phyloP scores from a whole-genome alignment of 2,888 invertebrate species.

The Sarcophaga carnaria region DNA sequence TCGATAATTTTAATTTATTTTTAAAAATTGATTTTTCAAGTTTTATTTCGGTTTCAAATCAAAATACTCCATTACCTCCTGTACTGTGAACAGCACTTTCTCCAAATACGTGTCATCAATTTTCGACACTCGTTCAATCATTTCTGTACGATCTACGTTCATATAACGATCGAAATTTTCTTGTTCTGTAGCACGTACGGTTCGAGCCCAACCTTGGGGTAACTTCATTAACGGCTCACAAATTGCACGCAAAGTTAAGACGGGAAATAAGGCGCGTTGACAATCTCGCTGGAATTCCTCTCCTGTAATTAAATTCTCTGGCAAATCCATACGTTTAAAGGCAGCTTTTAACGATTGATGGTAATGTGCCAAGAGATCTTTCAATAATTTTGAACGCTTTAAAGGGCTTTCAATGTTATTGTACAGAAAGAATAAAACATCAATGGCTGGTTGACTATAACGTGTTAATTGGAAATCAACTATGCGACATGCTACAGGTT shows the following conservation, averaged over 20 bases:
- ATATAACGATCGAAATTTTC: slow-evolving; percentile 80
- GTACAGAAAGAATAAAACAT: slow-evolving; percentile 82
- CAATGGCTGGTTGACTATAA: slow-evolving; percentile 84
- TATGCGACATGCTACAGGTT: slow-evolving; percentile 81
- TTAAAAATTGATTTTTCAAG: not conserved
- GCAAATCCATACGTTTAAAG: slow-evolving; percentile 56
- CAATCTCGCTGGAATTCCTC: slow-evolving; percentile 78
- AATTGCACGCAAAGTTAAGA: slow-evolving; percentile 78
- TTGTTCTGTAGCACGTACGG: slow-evolving; percentile 77
- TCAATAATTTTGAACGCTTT: slow-evolving; percentile 78
- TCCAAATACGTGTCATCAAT: slow-evolving; percentile 78
- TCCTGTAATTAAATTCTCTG: slow-evolving; percentile 75
- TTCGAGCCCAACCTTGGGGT: slow-evolving; percentile 76
- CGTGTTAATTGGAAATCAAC: slow-evolving; percentile 84
- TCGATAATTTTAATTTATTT: no score
- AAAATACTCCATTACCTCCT: slow-evolving; percentile 77
- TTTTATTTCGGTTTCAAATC: slow-evolving; percentile 48
- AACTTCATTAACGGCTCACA: slow-evolving; percentile 80
- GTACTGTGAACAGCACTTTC: slow-evolving; percentile 76
- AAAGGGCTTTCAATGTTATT: slow-evolving; percentile 79
- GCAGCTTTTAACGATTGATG: slow-evolving; percentile 76
- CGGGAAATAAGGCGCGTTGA: slow-evolving; percentile 76
- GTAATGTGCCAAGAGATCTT: slow-evolving; percentile 81
- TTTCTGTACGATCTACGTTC: slow-evolving; percentile 80
- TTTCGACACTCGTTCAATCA: slow-evolving; percentile 78